Evolutionary conservation across 2,797 vertebrate genomes (phyloP).

Genomic region (Alectoris magna): DNA sequence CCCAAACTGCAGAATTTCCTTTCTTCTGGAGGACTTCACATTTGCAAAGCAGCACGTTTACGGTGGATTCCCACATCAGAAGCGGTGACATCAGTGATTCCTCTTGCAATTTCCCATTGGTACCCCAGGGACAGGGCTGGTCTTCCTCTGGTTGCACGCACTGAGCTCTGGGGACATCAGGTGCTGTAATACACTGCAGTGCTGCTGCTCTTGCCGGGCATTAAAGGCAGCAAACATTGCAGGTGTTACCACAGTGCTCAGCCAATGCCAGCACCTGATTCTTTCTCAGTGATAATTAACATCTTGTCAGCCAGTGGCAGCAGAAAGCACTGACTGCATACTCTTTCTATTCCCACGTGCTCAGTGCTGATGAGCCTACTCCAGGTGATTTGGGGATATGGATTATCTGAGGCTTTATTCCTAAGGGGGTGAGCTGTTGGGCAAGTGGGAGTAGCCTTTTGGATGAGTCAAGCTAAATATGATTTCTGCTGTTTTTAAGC

Average conservation of each 20-base stretch:
- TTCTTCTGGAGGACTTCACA: constrained; percentile 31
- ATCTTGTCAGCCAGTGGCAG: background rate
- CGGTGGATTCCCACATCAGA: background rate
- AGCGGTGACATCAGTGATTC: constrained; percentile 55
- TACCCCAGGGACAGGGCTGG: constrained; percentile 51
- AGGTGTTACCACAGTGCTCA: background rate
- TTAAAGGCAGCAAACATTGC: background rate
- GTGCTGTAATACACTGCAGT: background rate
- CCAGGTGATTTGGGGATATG: background rate
- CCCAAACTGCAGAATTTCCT: constrained; percentile 49
- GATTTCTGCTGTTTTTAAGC: background rate
- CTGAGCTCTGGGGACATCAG: constrained; percentile 5
- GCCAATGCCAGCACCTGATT: background rate
- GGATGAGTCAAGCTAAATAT: background rate
- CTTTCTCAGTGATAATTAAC: background rate
- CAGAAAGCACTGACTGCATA: background rate
- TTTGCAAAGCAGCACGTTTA: constrained; percentile 28
- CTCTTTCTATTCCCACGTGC: background rate
- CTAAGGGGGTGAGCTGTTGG: background rate
- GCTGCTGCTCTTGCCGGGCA: background rate
- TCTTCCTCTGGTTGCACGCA: constrained; percentile 2
- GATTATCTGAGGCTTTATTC: background rate
- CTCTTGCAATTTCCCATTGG: constrained; percentile 55
- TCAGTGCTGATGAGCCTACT: background rate
- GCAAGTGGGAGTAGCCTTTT: background rate